Evolutionary conservation across 37 sponge, comb jelly and placozoan genomes (phyloP), one percentile per base, ranked within the genome.

Genomic region (Geodia barretti): DNA sequence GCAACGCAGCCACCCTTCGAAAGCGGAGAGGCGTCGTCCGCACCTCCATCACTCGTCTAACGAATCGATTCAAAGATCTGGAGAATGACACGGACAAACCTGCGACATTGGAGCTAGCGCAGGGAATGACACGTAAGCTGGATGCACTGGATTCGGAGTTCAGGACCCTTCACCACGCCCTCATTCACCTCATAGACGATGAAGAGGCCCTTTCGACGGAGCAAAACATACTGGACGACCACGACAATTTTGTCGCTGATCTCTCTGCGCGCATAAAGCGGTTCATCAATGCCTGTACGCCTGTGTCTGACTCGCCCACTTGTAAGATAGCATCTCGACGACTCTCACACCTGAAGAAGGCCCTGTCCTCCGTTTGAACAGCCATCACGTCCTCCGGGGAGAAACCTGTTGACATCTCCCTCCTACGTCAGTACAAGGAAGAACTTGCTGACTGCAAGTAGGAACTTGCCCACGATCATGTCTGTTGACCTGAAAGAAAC

Each of bases 361-460:
- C 4, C 7, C 11, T 74, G 4, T 47, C 19, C 8, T 65, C 26
- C 25, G 26, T 24, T 29, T 26, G 25, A 71, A 21, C 72, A 71
- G 41, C 21, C 9, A 33, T 71, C 17, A 8, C 39, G 4, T 17
- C 72, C 72, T 71, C 35, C 14, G 9, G 39, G 23, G 75, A 14
- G 8, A 74, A 74, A 23, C 4, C 8, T 14, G 60, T 7, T 17
- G 75, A 74, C 20, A 28, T 74, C 8, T 17, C 28, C 17, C 26
- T 74, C 7, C 17, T 74, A 26, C 47, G 11, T 42, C 75, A 74
- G 60, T 41, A 74, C 30, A 29, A 41, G 14, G 60, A 41, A 14
- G 47, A 74, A 74, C 8, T 74, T 11, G 58, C 75, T 29, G 75
- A 74, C 23, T 32, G 23, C 25, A 74, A 74, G n/a, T 19, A 28